Conservation (phyloP, 1,140 invertebrate genomes). For the Drosophila sp. region DNA sequence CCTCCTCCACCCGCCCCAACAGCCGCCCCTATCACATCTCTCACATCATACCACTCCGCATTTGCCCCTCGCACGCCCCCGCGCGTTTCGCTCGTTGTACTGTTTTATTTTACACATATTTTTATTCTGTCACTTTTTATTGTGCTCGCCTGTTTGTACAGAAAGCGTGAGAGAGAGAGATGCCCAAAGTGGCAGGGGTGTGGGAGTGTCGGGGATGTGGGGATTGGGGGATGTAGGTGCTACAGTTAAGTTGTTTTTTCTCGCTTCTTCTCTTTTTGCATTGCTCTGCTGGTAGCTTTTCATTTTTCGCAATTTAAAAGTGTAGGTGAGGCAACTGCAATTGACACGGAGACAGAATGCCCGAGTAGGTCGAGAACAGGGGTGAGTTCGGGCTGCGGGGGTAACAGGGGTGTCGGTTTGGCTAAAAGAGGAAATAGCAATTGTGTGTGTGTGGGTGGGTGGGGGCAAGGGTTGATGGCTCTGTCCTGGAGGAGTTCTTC, state of each 20-base stretch:
- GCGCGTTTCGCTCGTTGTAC: slow-evolving; percentile 33
- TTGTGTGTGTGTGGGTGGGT: slow-evolving; percentile 41
- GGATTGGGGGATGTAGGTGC: slow-evolving; percentile 28
- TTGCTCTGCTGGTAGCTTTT: slow-evolving; percentile 66
- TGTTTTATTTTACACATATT: slow-evolving; percentile 80
- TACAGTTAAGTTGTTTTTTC: slow-evolving; percentile 59
- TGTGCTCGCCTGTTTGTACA: slow-evolving; percentile 57
- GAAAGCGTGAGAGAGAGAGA: background rate
- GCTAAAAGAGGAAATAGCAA: slow-evolving; percentile 48
- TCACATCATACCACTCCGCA: slow-evolving; percentile 8
- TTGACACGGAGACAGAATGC: slow-evolving; percentile 71
- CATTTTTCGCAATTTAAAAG: slow-evolving; percentile 74
- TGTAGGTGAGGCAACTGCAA: slow-evolving; percentile 75
- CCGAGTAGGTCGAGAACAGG: slow-evolving; percentile 28
- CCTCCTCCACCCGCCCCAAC: background rate
- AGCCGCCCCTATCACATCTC: background rate
- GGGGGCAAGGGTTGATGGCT: slow-evolving; percentile 29
- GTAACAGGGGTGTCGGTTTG: slow-evolving; percentile 15
- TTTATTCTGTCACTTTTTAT: slow-evolving; percentile 79
- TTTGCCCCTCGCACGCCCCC: background rate
- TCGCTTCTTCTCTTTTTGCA: slow-evolving; percentile 45
- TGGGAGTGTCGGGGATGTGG: background rate
- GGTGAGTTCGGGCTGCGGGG: background rate
- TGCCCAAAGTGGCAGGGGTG: background rate
- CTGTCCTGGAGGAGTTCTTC: slow-evolving; percentile 15